Conservation (phyloP, 2,113 vertebrate genomes). For the Cheilinus undulatus region DNA sequence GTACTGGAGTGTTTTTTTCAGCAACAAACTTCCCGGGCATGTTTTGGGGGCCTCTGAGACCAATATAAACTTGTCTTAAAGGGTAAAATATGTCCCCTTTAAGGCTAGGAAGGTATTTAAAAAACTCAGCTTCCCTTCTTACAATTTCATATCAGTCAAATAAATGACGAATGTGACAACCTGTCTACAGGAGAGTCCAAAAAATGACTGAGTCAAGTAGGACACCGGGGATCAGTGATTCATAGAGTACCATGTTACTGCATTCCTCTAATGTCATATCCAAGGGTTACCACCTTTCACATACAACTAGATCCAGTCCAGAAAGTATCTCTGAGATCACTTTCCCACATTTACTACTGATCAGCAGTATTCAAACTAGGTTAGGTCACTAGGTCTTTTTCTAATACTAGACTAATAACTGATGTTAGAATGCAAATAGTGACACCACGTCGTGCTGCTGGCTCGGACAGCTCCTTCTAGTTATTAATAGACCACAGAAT, state of each 20-base stretch:
- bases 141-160: too few species aligned
- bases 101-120: too few species aligned
- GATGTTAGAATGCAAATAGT: conserved; percentile 28
- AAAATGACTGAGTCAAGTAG: neutral
- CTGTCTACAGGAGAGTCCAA: too few species aligned
- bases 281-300: neutral
- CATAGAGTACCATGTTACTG: neutral
- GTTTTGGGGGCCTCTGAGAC: too few species aligned
- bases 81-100: too few species aligned
- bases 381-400: neutral
- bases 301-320: neutral
- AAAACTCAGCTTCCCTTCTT: too few species aligned
- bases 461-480: conserved; percentile 28
- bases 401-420: conserved; percentile 10
- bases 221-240: conserved; percentile 1
- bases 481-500: conserved; percentile 71
- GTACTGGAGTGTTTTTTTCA: too few species aligned
- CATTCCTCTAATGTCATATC: conserved; percentile 10
- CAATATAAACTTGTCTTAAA: too few species aligned
- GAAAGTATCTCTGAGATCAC: neutral
- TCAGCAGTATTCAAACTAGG: neutral
- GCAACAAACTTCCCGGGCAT: too few species aligned
- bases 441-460: conserved; percentile 26
- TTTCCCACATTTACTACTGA: neutral
- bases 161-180: too few species aligned